Percentiles rank a stretch among this genome's conserved stretches.
phyloP scores from a whole-genome alignment of 2,888 invertebrate species.

The Lepidochrysops patricia region DNA sequence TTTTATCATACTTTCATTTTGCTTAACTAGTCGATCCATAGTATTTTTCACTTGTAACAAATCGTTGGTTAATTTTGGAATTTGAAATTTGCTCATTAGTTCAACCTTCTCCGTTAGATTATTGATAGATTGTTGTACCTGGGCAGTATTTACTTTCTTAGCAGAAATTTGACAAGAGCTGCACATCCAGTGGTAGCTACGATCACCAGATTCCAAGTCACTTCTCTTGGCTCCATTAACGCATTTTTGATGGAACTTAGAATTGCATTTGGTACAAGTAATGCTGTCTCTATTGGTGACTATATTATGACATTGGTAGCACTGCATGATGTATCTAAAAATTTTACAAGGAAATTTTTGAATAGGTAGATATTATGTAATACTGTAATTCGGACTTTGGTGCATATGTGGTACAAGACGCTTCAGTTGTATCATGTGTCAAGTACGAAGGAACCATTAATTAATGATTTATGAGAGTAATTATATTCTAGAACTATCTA shows the following conservation, averaged over 20 bases:
- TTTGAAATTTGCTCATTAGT: slow-evolving; percentile 50
- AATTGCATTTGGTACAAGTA: slow-evolving; percentile 38
- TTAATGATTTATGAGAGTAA: no score
- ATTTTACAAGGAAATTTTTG: background rate
- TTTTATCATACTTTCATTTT: slow-evolving; percentile 45
- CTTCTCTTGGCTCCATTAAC: slow-evolving; percentile 28
- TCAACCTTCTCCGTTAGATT: slow-evolving; percentile 49
- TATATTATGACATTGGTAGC: slow-evolving; percentile 39
- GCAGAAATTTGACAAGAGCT: slow-evolving; percentile 40
- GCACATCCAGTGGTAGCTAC: slow-evolving; percentile 45
- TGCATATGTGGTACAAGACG: background rate
- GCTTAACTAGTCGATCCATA: slow-evolving; percentile 41
- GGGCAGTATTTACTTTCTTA: slow-evolving; percentile 24
- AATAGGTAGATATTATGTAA: no score
- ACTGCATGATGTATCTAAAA: slow-evolving; percentile 20
- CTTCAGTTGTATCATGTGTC: no score
- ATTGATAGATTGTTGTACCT: slow-evolving; percentile 30
- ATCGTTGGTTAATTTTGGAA: slow-evolving; percentile 50
- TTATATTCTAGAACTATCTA: no score
- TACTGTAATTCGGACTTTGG: no score
- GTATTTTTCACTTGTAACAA: slow-evolving; percentile 40
- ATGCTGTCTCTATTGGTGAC: slow-evolving; percentile 36
- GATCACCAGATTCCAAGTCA: slow-evolving; percentile 36
- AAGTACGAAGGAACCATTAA: no score
- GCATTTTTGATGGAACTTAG: slow-evolving; percentile 36